Percentiles rank a stretch among this genome's conserved stretches.
Conservation (phyloP, 2,797 vertebrate species). For the Hyperoplus immaculatus region DNA sequence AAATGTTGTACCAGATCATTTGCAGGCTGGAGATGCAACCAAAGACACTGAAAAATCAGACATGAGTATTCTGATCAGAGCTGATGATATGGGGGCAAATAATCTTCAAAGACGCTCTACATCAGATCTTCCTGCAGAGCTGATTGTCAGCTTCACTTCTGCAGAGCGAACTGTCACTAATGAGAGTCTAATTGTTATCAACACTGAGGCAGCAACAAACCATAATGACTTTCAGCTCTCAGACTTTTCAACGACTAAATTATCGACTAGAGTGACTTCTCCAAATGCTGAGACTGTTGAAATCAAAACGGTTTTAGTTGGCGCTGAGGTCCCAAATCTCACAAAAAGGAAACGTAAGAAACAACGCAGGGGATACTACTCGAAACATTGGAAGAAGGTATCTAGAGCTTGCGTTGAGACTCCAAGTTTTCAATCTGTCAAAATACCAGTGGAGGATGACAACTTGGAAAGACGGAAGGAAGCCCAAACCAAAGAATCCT, state of each 20-base stretch:
- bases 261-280: slow-evolving; percentile 33
- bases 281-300: slow-evolving; percentile 41
- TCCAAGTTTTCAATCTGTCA: slow-evolving; percentile 18
- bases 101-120: slow-evolving; percentile 33
- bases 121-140: slow-evolving; percentile 72
- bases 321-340: slow-evolving; percentile 25
- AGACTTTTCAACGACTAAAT: slow-evolving; percentile 45
- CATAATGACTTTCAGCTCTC: slow-evolving; percentile 50
- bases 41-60: slow-evolving; percentile 47
- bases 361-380: slow-evolving; percentile 10
- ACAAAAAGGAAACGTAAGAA: slow-evolving; percentile 41
- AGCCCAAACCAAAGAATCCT: slow-evolving; percentile 26
- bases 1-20: slow-evolving; percentile 40
- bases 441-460: slow-evolving; percentile 35
- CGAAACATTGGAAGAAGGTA: slow-evolving; percentile 12
- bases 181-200: slow-evolving; percentile 28
- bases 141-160: slow-evolving; percentile 79
- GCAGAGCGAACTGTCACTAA: slow-evolving; percentile 60
- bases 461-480: slow-evolving; percentile 7
- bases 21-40: slow-evolving; percentile 35
- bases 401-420: slow-evolving; percentile 41
- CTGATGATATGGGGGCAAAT: slow-evolving; percentile 24
- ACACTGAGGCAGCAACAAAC: slow-evolving; percentile 36
- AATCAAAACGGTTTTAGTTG: slow-evolving; percentile 31
- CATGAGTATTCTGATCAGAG: slow-evolving; percentile 34